Evolutionary conservation across 2,797 vertebrate genomes (phyloP), one percentile per base, ranked within the genome.

Genomic region (Sebastes kiyomatsui): DNA sequence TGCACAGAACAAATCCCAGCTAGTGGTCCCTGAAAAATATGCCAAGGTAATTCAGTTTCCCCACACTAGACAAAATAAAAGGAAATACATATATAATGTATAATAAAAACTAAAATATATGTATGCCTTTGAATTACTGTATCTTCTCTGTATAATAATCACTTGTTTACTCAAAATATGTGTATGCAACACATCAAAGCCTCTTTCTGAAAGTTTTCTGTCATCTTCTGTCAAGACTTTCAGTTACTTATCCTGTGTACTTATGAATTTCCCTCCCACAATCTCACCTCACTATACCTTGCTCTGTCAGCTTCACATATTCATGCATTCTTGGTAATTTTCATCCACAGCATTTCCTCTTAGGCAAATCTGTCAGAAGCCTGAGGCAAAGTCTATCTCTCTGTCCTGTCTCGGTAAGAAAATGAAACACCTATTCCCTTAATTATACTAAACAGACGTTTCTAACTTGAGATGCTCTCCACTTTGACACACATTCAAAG

Each of bases 91-190:
- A 55, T 25, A 55, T 20, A 52, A 56, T 33, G 12, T n/a, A 25
- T 11, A 5, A 52, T 76, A 72, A 72, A 78, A 80, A 68, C 2
- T 33, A 49, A 67, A 27, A n/a, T 30, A 70, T 56, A 49, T 67
- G 5, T 28, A 23, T 49, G 60, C 42, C 64, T 83, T 79, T 84
- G 58, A 83, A 86, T 76, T 32, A 77, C 52, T 70, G 69, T 64
- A 49, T 73, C 69, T 66, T 59, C 25, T 62, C 64, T 56, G 27
- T 66, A 79, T 81, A 38, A 84, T 78, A 80, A 88, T 81, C 52
- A 80, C 62, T 79, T 90, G 72, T 90, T 90, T 90, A 85, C 81
- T 68, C 62, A 84, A 79, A 86, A 80, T 72, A 28, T 72, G n/a
- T 67, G 27, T 42, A 55, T 35, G 33, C 10, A 67, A 61, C 54